Evolutionary conservation across 2,797 vertebrate genomes (phyloP).

Genomic region (Calcarius lapponicus): DNA sequence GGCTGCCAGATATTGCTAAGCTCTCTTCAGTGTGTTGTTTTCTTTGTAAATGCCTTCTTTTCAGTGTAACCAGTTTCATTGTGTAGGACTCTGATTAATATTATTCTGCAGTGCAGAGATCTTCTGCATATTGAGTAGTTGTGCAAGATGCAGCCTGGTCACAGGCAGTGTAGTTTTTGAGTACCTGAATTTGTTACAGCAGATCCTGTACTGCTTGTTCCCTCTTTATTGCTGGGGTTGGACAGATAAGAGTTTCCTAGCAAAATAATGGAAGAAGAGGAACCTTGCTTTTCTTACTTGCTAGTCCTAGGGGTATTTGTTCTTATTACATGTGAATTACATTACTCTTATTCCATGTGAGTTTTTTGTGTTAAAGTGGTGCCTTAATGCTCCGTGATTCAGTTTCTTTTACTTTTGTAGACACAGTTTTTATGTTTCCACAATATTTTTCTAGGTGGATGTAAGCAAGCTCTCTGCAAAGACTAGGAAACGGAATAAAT

Average conservation of each 20-base stretch:
- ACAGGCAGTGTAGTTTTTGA: neutral
- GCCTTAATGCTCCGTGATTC: neutral
- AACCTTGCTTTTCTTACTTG: neutral
- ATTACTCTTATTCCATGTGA: neutral
- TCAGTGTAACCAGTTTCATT: conserved; percentile 8
- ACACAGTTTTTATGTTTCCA: neutral
- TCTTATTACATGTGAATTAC: neutral
- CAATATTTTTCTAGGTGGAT: neutral
- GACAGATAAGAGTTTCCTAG: neutral
- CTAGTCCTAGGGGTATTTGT: neutral
- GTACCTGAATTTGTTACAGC: neutral
- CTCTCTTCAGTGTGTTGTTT: neutral
- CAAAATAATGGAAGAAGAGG: neutral
- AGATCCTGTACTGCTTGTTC: neutral
- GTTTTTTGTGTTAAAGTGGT: neutral
- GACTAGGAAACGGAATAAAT: neutral
- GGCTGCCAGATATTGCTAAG: neutral
- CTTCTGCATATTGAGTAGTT: conserved; percentile 66
- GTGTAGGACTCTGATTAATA: conserved; percentile 51
- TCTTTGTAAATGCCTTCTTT: neutral
- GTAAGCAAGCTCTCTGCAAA: neutral
- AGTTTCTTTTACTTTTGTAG: neutral
- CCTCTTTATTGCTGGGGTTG: neutral
- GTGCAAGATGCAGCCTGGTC: conserved; percentile 43
- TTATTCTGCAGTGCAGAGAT: conserved; percentile 62